phyloP scores from a whole-genome alignment of 2,113 vertebrate genomes.

The Dissostichus mawsoni region DNA sequence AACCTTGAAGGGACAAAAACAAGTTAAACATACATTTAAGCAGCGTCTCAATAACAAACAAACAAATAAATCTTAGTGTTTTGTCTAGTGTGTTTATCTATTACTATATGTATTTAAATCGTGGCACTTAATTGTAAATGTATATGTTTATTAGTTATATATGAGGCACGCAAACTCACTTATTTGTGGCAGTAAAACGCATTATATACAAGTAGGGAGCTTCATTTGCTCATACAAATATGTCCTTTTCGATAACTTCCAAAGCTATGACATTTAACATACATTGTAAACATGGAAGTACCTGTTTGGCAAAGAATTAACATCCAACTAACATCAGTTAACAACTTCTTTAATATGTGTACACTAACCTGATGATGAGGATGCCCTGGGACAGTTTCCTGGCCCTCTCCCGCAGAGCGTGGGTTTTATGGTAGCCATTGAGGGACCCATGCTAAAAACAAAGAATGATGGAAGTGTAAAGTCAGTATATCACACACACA shows the following conservation, averaged over 20 bases:
- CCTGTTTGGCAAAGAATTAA: too few species aligned
- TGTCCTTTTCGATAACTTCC: too few species aligned
- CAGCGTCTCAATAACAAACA: neutral
- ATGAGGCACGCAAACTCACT: neutral
- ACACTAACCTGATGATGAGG: constrained; percentile 91
- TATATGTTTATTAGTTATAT: neutral
- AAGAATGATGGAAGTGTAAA: neutral
- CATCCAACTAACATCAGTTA: neutral
- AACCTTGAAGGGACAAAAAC: constrained; percentile 81
- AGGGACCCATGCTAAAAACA: constrained; percentile 90
- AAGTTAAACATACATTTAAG: neutral
- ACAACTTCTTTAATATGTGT: neutral
- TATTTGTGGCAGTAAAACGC: neutral
- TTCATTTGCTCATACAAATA: too few species aligned
- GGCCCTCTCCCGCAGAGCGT: constrained; percentile 91
- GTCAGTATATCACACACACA: neutral
- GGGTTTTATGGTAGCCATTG: constrained; percentile 92
- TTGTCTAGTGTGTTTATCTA: neutral
- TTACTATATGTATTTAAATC: neutral
- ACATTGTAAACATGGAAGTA: too few species aligned
- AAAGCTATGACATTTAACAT: too few species aligned
- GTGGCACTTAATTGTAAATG: neutral
- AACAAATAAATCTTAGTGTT: neutral
- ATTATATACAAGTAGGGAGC: too few species aligned
- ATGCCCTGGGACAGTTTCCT: constrained; percentile 94